A percentile compares a stretch with the other conserved stretches of the same genome.
Evolutionary conservation across 2,797 vertebrate species (phyloP).

Genomic region (Amniataba percoides): DNA sequence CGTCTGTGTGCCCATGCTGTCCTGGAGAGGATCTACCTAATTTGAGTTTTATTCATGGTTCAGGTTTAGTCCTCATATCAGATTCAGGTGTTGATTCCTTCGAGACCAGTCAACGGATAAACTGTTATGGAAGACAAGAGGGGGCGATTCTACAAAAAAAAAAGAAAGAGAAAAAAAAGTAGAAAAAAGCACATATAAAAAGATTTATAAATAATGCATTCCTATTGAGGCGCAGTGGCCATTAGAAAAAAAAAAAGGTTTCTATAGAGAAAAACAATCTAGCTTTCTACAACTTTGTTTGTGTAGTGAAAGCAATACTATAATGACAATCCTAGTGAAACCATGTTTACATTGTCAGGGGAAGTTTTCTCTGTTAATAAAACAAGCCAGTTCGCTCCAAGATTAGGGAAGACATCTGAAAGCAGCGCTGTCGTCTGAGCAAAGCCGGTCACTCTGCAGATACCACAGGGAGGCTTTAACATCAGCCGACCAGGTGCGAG

Average conservation of each 20-base stretch:
- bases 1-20: slow-evolving; percentile 53
- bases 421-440: slow-evolving; percentile 53
- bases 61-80: slow-evolving; percentile 75
- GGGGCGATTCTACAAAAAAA: slow-evolving; percentile 48
- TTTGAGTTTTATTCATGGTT: slow-evolving; percentile 74
- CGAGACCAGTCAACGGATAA: slow-evolving; percentile 73
- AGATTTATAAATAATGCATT: slow-evolving; percentile 84
- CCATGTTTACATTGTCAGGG: slow-evolving; percentile 88
- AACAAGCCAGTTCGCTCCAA: slow-evolving; percentile 65
- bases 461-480: slow-evolving; percentile 34
- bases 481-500: slow-evolving; percentile 13
- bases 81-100: slow-evolving; percentile 79
- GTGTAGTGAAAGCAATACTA: slow-evolving; percentile 88
- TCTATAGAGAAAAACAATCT: slow-evolving; percentile 85
- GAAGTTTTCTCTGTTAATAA: slow-evolving; percentile 72
- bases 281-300: slow-evolving; percentile 88
- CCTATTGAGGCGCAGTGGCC: slow-evolving; percentile 79
- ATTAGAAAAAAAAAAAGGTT: slow-evolving; percentile 72
- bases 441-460: slow-evolving; percentile 35
- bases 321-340: slow-evolving; percentile 89
- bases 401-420: slow-evolving; percentile 42
- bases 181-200: slow-evolving; percentile 84
- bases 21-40: slow-evolving; percentile 74
- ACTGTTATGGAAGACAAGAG: slow-evolving; percentile 69
- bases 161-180: slow-evolving; percentile 18